Conservation (phyloP, 2,888 invertebrate species). For the Biston betularia region DNA sequence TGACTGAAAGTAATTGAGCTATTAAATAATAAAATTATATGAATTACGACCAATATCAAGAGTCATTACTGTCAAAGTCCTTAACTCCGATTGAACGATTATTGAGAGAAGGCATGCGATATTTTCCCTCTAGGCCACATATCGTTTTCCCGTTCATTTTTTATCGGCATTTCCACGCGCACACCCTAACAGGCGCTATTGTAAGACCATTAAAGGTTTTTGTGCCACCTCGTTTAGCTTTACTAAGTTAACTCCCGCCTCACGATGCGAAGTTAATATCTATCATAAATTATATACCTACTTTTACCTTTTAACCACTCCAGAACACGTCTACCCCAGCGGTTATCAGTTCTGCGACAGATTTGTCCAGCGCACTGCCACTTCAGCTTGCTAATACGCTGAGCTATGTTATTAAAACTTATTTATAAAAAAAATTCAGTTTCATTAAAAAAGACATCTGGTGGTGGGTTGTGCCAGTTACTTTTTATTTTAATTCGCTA, state of each 20-base stretch:
- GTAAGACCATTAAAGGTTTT: constrained; percentile 62
- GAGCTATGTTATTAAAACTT: no score
- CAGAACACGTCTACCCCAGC: no score
- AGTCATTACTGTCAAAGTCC: constrained; percentile 37
- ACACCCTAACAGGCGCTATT: constrained; percentile 55
- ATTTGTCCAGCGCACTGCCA: no score
- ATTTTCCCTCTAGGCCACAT: constrained; percentile 49
- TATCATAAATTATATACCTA: not conserved
- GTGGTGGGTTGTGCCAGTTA: no score
- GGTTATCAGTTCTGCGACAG: no score
- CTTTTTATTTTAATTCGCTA: no score
- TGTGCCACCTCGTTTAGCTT: constrained; percentile 45
- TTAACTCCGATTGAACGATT: constrained; percentile 56
- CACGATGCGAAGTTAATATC: constrained; percentile 14
- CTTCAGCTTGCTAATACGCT: no score
- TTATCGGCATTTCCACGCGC: constrained; percentile 53
- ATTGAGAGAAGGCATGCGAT: constrained; percentile 49
- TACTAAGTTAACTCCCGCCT: constrained; percentile 38
- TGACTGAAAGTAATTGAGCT: constrained; percentile 9
- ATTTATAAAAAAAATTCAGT: no score
- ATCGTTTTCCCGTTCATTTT: constrained; percentile 58
- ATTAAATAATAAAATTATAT: constrained; percentile 14
- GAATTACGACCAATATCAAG: constrained; percentile 31
- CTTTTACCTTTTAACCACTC: not conserved
- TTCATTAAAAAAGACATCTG: no score